Percentiles rank a stretch among this genome's conserved stretches.
These are phyloP conservation scores for Pherbina coryleti DNA, from an alignment of 2,888 invertebrate species.

Conservation along the genomic window DNA sequence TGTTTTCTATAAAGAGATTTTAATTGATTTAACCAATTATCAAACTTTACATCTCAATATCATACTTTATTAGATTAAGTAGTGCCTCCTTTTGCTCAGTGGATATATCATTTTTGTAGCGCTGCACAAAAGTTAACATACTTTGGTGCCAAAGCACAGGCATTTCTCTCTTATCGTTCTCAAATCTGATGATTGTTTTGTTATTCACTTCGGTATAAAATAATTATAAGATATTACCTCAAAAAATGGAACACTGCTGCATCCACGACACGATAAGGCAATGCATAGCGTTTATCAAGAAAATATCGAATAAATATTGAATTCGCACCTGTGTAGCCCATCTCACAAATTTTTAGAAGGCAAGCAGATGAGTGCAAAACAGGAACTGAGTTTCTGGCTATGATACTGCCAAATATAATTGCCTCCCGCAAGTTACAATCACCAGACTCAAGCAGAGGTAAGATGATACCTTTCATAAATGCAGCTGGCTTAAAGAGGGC, in stretches of 20 bases:
- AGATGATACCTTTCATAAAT: slow-evolving; percentile 93
- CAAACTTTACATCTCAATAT: slow-evolving; percentile 6
- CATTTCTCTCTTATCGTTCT: slow-evolving; percentile 83
- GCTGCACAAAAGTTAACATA: slow-evolving; percentile 91
- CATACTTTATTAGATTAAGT: slow-evolving; percentile 76
- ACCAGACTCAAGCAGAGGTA: slow-evolving; percentile 85
- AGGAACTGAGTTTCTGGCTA: slow-evolving; percentile 92
- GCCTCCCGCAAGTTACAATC: slow-evolving; percentile 96
- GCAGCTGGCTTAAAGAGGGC: slow-evolving; percentile 96
- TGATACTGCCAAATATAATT: slow-evolving; percentile 91
- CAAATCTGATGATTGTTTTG: slow-evolving; percentile 76
- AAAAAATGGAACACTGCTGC: slow-evolving; percentile 94
- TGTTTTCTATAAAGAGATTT: slow-evolving; percentile 59
- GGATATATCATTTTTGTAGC: slow-evolving; percentile 95
- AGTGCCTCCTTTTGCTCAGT: slow-evolving; percentile 92
- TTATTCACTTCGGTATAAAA: slow-evolving; percentile 73
- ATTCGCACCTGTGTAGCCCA: slow-evolving; percentile 96
- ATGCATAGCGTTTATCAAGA: slow-evolving; percentile 96
- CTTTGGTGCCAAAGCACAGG: slow-evolving; percentile 99
- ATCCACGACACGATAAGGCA: slow-evolving; percentile 95
- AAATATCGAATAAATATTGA: slow-evolving; percentile 94
- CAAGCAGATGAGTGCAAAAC: slow-evolving; percentile 96
- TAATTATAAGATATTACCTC: slow-evolving; percentile 72
- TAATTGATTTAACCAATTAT: not conserved
- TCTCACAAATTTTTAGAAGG: slow-evolving; percentile 94